Evolutionary conservation across 2,797 vertebrate genomes (phyloP), one percentile per base, ranked within the genome.

Genomic region (Menidia menidia): DNA sequence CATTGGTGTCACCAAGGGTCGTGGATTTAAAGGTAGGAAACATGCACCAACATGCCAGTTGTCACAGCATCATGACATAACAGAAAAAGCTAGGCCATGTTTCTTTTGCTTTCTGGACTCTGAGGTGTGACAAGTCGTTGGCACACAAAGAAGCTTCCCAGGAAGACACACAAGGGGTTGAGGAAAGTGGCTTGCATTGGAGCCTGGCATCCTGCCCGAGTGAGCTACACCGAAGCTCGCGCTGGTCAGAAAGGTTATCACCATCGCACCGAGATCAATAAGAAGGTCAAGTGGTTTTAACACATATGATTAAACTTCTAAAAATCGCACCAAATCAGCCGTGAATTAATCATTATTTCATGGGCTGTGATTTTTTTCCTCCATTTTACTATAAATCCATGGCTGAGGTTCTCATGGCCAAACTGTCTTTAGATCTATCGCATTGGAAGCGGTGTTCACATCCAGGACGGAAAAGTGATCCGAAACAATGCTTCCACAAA

Each of bases 121-220:
- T 48, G 35, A 97, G 97, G 97, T 42, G 97, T 98, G 66, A 98
- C 95, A 0, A 97, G 95, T 69, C 96, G 96, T 19, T 99, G 97
- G 97, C 94, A 91, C 68, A 90, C 94, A 43, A 98, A 99, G 92
- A 98, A 98, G 83, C 95, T 99, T 8, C 97, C 96, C 0, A 93
- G 97, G 81, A 99, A 99, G 92, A 99, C 97, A 0, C 97, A 99
- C 91, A 99, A 98, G 67, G 97, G 97, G 13, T 89, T 98, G 75
- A 92, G 97, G 53, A 98, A 98, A 73, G 97, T 99, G 62, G 97
- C 97, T 51, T 98, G 97, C 68, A 98, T 99, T 0, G 97, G 97
- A 13, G 97, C 97, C 73, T 99, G 97, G 97, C 97, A 99, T 84
- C 97, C 97, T 0, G 94, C 97, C 43, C 94, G 96, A 0, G 97